Evolutionary conservation across 2,797 vertebrate species (phyloP).

Genomic region (Saxicola maurus): DNA sequence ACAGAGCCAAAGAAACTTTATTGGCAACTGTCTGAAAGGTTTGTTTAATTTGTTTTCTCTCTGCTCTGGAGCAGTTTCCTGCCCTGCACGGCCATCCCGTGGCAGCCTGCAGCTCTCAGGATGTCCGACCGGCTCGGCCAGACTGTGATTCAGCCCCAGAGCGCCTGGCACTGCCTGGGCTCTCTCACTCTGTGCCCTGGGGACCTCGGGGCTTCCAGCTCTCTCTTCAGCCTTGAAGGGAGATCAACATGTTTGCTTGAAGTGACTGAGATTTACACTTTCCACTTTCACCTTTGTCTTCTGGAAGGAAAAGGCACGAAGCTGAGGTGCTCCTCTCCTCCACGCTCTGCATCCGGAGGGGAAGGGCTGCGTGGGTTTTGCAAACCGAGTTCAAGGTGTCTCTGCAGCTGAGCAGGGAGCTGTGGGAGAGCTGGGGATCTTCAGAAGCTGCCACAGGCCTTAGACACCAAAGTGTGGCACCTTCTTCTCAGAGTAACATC

Average conservation of each 20-base stretch:
- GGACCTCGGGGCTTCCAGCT: neutral
- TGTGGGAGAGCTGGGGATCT: neutral
- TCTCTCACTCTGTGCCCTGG: too few species aligned
- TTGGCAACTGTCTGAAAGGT: neutral
- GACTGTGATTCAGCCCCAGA: neutral
- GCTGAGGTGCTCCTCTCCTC: neutral
- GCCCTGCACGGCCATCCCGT: neutral
- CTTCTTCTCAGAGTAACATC: neutral
- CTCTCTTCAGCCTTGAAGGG: neutral
- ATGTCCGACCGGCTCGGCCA: neutral
- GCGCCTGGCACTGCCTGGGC: neutral
- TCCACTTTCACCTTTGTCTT: neutral
- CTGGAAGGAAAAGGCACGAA: neutral
- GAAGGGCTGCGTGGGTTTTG: neutral
- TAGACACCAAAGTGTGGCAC: neutral
- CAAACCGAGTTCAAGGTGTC: neutral
- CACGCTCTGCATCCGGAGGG: rapidly evolving
- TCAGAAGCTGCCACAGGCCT: neutral
- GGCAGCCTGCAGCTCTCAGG: neutral
- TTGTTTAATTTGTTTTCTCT: neutral
- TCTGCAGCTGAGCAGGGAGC: neutral
- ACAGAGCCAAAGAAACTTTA: neutral
- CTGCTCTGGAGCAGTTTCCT: neutral
- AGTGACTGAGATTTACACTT: neutral
- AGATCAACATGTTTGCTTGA: neutral